These are phyloP conservation scores for Aplocera efformata DNA, from an alignment of 2,888 invertebrate species.

Conservation along the genomic window DNA sequence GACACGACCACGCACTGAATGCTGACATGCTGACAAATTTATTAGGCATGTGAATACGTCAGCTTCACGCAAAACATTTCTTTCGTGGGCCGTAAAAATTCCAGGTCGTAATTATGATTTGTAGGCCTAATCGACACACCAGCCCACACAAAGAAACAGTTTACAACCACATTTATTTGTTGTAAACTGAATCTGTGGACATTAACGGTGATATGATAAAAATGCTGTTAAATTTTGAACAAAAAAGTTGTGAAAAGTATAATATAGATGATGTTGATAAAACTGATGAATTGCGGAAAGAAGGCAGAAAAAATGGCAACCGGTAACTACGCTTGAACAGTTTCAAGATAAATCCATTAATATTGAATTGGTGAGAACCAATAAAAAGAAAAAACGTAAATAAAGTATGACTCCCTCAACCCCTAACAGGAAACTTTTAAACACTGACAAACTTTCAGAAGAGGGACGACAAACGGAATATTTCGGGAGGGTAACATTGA, in stretches of 20 bases:
- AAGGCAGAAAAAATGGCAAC: too few species aligned
- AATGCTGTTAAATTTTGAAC: constrained; percentile 11
- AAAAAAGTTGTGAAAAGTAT: too few species aligned
- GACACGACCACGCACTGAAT: constrained; percentile 37
- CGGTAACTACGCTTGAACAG: too few species aligned
- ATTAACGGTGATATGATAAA: constrained; percentile 17
- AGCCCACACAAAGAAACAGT: constrained; percentile 9
- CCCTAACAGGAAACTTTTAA: constrained; percentile 26
- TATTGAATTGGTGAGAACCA: constrained; percentile 3
- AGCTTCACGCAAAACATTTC: constrained; percentile 36
- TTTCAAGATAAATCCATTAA: background rate
- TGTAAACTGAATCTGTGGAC: constrained; percentile 12
- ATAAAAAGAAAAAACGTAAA: constrained; percentile 10
- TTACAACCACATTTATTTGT: constrained; percentile 11
- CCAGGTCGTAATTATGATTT: constrained; percentile 23
- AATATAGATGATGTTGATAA: too few species aligned
- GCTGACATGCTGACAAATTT: constrained; percentile 41
- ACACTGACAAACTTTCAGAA: constrained; percentile 28
- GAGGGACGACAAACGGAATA: constrained; percentile 30
- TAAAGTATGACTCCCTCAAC: constrained; percentile 15
- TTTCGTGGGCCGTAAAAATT: constrained; percentile 27
- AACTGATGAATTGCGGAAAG: too few species aligned
- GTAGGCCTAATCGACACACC: constrained; percentile 24
- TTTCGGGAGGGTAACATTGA: constrained; percentile 32
- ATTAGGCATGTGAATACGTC: constrained; percentile 38